Evolutionary conservation across 23 tunicate genomes (phyloP).

Genomic region (Styela plicata): DNA sequence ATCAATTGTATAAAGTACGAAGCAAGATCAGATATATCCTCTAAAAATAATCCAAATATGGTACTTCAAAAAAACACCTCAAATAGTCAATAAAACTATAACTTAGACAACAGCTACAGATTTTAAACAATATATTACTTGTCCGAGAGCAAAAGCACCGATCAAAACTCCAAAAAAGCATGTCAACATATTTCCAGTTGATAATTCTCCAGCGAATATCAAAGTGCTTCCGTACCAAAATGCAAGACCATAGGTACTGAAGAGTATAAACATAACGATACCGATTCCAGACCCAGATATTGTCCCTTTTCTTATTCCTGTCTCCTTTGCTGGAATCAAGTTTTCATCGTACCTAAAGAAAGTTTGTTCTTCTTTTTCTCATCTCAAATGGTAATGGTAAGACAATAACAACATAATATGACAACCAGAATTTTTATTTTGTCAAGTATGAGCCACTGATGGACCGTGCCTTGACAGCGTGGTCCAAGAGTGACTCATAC

Average conservation of each 20-base stretch:
- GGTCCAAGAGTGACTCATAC: no score
- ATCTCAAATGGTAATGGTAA: no score
- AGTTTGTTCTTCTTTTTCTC: neutral
- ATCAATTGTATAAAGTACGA: no score
- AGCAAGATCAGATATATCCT: no score
- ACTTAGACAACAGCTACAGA: no score
- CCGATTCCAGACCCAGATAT: constrained; percentile 74
- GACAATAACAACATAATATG: no score
- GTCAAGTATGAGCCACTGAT: no score
- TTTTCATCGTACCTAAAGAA: constrained; percentile 61
- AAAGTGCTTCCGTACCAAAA: constrained; percentile 93
- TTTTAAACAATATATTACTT: constrained; percentile 23
- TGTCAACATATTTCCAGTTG: constrained; percentile 73
- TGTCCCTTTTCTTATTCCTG: constrained; percentile 80
- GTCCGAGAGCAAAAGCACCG: constrained; percentile 92
- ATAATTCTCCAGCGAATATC: constrained; percentile 50
- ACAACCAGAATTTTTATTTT: no score
- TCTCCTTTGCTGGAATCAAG: constrained; percentile 50
- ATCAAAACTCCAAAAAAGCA: constrained; percentile 87
- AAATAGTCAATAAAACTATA: no score
- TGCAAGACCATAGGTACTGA: constrained; percentile 87
- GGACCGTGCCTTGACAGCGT: no score
- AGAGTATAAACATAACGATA: constrained; percentile 66
- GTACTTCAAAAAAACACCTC: no score
- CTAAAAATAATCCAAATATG: no score